Base-by-base conservation (phyloP, 2,888 invertebrate genomes). In the Drosophila merina region DNA sequence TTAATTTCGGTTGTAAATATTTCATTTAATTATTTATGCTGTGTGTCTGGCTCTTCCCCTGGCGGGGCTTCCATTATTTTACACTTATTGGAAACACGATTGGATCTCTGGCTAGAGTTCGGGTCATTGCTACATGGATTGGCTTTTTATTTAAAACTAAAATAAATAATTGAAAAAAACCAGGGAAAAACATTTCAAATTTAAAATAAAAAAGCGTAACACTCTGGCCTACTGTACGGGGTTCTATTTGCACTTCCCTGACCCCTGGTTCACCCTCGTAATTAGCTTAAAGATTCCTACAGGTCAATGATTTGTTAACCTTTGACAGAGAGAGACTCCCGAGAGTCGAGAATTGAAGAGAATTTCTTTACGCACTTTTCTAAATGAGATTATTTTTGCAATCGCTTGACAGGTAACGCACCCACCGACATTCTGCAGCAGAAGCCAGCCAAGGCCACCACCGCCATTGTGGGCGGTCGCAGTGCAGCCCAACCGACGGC, bases 211-310 rank as follows among this genome's bases (percentile, higher is more conserved):
- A n/a, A n/a, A n/a, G n/a, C n/a, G n/a, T n/a, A n/a, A n/a, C n/a
- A n/a, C n/a, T n/a, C n/a, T n/a, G n/a, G n/a, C 28, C 28, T 45
- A 51, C 38, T 49, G 60, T 51, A 36, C 47, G 48, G 49, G 40
- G 54, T 31, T 31, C 64, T 51, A 51, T 55, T 14, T 0, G 14
- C 75, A 45, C 56, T 58, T 49, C 62, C 12, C 36, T 63, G 63
- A 71, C 85, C 80, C 60, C 38, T 20, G 51, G 71, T 51, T 77
- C 78, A 86, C 85, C 82, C 72, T 72, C 76, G 73, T 84, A 84
- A 84, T 84, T 88, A 89, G 89, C 88, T 90, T 88, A 86, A 77
- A 76, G 79, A 89, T 88, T 89, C 88, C 78, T 67, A 71, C 87
- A 86, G 90, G 89, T 88, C 88, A 86, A 75, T 74, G 87, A 83